Evolutionary conservation across 2,113 vertebrate genomes (phyloP), one percentile per base, ranked within the genome.

Genomic region (Myotis lucifugus): DNA sequence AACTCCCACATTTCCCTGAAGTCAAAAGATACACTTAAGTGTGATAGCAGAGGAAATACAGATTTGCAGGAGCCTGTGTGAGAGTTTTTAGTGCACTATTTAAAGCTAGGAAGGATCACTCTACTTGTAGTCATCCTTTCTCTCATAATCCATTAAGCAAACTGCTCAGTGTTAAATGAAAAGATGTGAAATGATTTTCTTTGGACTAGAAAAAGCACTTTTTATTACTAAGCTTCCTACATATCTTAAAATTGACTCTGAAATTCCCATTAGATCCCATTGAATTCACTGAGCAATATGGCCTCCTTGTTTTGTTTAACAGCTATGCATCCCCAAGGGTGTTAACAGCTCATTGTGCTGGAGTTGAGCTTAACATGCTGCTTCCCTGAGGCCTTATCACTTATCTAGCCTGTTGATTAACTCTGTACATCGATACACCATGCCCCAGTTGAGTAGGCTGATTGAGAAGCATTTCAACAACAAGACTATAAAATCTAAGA

Each of bases 221-320:
- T 83, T 73, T 83, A 37, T 91, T 88, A 94, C 61, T 83, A 87
- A 88, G 82, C 76, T 96, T 95, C 81, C 56, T 84, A 77, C 3
- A 48, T 17, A 34, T 86, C 88, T 95, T 87, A 74, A 97, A 97
- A 86, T 86, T 93, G 84, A 61, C 69, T 93, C 78, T 86, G 70
- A 90, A 95, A 88, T 79, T 93, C 52, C 85, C 81, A 34, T 78
- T 93, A 88, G 61, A 87, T 88, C 2, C 25, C 52, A 27, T 37
- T 73, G 69, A 78, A 91, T 64, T 96, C 77, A 85, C 56, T 76
- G 78, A 95, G 82, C n/a, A 50, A 52, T 69, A 27, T 34, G 52
- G 48, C 77, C 67, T 84, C 64, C 78, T 84, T 92, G 48, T 82
- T 82, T 95, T 54, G 17, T 93, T 93, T 74, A 93, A 89, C 21